Percentiles rank a stretch among this genome's conserved stretches.
Conservation (phyloP, 2,888 invertebrate species). For the Limnephilus marmoratus region DNA sequence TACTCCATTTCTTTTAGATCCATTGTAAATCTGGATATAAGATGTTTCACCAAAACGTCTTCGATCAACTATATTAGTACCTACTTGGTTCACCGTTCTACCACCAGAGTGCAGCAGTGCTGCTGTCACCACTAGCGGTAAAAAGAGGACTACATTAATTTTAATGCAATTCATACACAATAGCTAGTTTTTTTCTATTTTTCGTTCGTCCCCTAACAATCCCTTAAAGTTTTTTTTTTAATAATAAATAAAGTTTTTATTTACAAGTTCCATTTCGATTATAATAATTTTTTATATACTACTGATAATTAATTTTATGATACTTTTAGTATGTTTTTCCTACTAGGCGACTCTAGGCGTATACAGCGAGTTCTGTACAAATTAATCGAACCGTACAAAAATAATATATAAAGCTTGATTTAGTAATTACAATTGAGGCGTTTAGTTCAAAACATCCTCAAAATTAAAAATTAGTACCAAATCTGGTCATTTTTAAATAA, state of each 20-base stretch:
- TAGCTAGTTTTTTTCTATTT: background rate
- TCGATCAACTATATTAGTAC: no score
- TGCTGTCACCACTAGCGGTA: no score
- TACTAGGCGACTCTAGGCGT: constrained; percentile 5
- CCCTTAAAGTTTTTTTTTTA: background rate
- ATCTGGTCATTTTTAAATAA: background rate
- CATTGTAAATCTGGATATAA: no score
- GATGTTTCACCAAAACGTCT: no score
- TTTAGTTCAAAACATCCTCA: background rate
- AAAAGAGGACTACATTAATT: no score
- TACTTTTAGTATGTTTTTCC: background rate
- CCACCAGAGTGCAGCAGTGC: no score
- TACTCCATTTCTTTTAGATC: background rate
- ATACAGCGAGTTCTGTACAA: constrained; percentile 4
- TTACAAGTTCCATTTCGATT: background rate
- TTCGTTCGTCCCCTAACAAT: background rate
- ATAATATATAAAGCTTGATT: constrained; percentile 13
- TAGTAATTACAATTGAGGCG: background rate
- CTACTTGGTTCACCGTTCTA: no score
- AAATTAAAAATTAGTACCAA: background rate
- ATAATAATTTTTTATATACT: background rate
- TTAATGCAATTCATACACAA: background rate
- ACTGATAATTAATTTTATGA: background rate
- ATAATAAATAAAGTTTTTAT: constrained; percentile 6
- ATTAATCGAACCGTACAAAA: constrained; percentile 21